A percentile compares a stretch with the other conserved stretches of the same genome.
Evolutionary conservation across 2,113 vertebrate genomes (phyloP).

Genomic region (Pagrus major): DNA sequence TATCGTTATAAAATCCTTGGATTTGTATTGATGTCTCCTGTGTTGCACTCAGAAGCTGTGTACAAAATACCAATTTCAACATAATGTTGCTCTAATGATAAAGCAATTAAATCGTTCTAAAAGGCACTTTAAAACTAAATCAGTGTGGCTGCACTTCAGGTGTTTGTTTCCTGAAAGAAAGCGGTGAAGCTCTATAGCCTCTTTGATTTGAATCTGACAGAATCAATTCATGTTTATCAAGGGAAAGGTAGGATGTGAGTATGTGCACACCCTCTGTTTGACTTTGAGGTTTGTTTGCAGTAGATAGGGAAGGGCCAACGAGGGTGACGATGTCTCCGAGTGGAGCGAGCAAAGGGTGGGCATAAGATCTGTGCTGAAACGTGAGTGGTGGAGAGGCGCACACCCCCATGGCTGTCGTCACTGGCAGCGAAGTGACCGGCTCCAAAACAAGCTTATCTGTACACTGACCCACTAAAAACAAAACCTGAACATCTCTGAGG

Average conservation of each 20-base stretch:
- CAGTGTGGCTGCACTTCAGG: not conserved
- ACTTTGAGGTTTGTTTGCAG: slow-evolving; percentile 66
- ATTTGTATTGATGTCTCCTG: no score
- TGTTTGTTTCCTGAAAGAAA: not conserved
- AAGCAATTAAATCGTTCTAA: not conserved
- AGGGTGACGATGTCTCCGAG: not conserved
- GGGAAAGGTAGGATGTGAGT: slow-evolving; percentile 2
- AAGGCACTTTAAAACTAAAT: not conserved
- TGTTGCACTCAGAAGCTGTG: no score
- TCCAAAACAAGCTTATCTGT: slow-evolving; percentile 54
- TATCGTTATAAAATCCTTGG: no score
- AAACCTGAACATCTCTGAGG: not conserved
- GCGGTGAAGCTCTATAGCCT: not conserved
- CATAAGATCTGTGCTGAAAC: not conserved
- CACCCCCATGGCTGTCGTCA: slow-evolving; percentile 51
- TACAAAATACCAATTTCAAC: no score
- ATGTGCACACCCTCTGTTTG: slow-evolving; percentile 40
- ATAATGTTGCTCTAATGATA: no score
- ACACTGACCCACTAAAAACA: slow-evolving; percentile 39
- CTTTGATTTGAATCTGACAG: not conserved
- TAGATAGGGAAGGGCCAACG: slow-evolving; percentile 12
- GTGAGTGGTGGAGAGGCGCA: slow-evolving; percentile 63
- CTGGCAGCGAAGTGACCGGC: not conserved
- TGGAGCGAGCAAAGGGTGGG: slow-evolving; percentile 21
- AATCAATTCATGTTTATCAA: slow-evolving; percentile 8